Evolutionary conservation across 2,797 vertebrate genomes (phyloP).

Genomic region (Florisuga fusca): DNA sequence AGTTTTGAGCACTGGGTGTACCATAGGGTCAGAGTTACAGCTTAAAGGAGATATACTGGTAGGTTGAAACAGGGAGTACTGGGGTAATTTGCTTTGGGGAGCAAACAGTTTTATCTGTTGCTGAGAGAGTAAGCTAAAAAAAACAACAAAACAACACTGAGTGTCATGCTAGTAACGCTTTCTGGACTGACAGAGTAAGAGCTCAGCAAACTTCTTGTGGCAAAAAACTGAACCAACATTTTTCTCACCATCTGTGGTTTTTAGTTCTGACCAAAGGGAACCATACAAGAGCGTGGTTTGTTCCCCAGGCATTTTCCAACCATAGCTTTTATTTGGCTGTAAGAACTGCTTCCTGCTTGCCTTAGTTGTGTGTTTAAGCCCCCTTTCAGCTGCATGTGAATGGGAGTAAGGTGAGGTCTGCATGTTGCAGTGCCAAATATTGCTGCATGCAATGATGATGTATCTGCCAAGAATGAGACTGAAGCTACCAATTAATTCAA

Average conservation of each 20-base stretch:
- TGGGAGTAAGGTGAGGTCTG: not conserved
- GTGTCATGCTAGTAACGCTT: accelerated
- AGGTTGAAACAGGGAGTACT: not conserved
- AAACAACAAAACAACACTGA: not conserved
- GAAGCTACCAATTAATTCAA: not conserved
- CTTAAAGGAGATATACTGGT: too few species aligned
- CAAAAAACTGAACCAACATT: not conserved
- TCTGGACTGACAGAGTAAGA: not conserved
- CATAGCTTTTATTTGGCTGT: not conserved
- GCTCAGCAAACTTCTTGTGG: not conserved
- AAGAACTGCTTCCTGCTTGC: not conserved
- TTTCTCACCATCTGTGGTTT: not conserved
- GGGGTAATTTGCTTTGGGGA: not conserved
- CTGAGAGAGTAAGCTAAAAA: not conserved
- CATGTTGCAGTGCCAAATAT: not conserved
- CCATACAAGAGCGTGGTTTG: not conserved
- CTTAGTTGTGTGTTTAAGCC: not conserved
- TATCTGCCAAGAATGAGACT: not conserved
- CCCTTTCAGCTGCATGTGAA: not conserved
- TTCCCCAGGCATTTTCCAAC: not conserved
- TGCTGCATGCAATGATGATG: not conserved
- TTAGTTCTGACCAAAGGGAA: not conserved
- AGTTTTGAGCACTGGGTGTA: accelerated
- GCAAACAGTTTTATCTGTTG: not conserved
- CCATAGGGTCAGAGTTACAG: not conserved